phyloP scores from a whole-genome alignment of 2,113 vertebrate species.

The Equus quagga region DNA sequence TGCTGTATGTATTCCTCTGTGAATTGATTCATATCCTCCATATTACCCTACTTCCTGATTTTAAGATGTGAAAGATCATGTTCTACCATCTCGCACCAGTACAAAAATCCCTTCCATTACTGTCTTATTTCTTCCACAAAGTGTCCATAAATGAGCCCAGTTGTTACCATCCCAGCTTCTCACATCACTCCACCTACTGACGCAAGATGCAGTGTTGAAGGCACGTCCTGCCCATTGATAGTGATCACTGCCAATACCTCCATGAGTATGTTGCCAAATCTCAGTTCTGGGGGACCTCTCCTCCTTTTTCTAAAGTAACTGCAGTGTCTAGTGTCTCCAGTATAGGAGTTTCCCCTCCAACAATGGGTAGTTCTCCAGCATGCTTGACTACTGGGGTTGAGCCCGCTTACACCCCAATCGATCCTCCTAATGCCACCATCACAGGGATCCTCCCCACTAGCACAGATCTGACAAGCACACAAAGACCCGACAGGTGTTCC shows the following conservation, averaged over 20 bases:
- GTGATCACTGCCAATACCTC: neutral
- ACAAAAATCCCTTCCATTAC: neutral
- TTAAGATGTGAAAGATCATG: neutral
- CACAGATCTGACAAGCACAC: neutral
- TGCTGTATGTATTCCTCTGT: neutral
- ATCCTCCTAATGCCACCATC: neutral
- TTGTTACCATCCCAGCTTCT: neutral
- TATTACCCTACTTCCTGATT: neutral
- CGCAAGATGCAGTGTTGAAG: neutral
- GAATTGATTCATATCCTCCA: neutral
- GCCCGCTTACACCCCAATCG: no score
- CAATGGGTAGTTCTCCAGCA: neutral
- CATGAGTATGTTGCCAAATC: neutral
- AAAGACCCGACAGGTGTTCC: neutral
- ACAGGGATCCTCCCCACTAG: neutral
- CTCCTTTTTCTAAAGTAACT: neutral
- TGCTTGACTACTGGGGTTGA: neutral
- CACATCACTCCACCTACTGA: neutral
- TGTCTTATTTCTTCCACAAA: neutral
- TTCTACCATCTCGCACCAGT: neutral
- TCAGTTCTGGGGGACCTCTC: neutral
- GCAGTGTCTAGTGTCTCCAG: neutral
- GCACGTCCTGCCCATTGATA: neutral
- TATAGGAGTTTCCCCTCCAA: neutral
- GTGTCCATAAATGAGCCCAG: neutral